Base-by-base conservation (phyloP, 2,888 invertebrate species). In the Euproctis similis region DNA sequence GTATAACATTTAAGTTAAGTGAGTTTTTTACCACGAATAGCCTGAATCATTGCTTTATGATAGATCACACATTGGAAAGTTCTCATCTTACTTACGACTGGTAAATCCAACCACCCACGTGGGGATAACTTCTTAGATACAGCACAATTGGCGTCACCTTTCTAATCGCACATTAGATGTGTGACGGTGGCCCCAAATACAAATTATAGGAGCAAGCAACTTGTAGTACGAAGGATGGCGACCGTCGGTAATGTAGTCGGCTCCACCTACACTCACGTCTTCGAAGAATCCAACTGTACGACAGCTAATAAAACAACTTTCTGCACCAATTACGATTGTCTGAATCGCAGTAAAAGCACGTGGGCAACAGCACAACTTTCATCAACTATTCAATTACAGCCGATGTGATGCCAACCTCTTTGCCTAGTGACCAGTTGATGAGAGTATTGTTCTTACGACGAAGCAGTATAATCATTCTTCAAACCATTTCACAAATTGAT, bases 201-300 rank as follows among this genome's bases (percentile, higher is more conserved):
- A 75, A 80, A 76, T 77, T 75, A 84, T 80, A 74, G 73, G 81
- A 80, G 76, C 78, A 63, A 68, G 72, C 57, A 71, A 73, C 73
- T 74, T 74, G 55, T 68, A 74, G 71, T 75, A 76, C 69, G 77
- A 78, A 80, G 75, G 75, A 80, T 81, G 67, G 59, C 51, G 54
- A 59, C 46, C 50, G 59, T 42, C 53, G 52, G 61, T 69, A 69
- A 69, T 68, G 68, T 62, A 60, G 60, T 53, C 62, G 57, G 59
- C 52, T 59, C 67, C 80, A 63, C 82, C 84, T 71, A 84, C 82
- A 67, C 75, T n/a, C n/a, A 57, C 52, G 53, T 56, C 54, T 82
- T 82, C 84, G 69, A 48, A 62, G 80, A 82, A 81, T 69, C 62
- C 53, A 77, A 80, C 80, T 76, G 81, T 78, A 66, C 52, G 54